These are phyloP conservation scores for Parnassius orleans DNA, from an alignment of 2,888 invertebrate species.

Conservation along the genomic window DNA sequence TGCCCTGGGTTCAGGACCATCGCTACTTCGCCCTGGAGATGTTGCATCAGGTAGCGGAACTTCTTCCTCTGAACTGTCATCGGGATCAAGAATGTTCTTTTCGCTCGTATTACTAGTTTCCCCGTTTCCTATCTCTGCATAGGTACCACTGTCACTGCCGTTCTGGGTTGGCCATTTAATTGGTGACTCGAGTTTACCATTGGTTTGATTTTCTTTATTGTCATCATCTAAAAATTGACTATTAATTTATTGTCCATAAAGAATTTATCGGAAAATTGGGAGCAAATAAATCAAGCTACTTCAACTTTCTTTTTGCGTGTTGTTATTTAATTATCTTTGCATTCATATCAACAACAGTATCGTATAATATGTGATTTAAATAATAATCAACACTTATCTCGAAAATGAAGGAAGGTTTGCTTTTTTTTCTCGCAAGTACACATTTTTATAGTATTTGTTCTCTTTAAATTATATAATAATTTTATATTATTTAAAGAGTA, in stretches of 20 bases:
- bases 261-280: too few relatives aligned
- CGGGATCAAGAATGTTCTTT: slow-evolving; percentile 71
- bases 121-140: slow-evolving; percentile 75
- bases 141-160: slow-evolving; percentile 76
- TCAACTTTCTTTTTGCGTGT: too few relatives aligned
- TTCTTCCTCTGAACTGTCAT: slow-evolving; percentile 76
- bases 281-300: too few relatives aligned
- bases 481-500: too few relatives aligned
- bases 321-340: too few relatives aligned
- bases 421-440: too few relatives aligned
- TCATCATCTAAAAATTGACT: slow-evolving; percentile 56
- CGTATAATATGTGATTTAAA: too few relatives aligned
- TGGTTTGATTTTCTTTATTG: slow-evolving; percentile 76
- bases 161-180: slow-evolving; percentile 74
- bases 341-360: too few relatives aligned
- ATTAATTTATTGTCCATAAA: not conserved
- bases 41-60: slow-evolving; percentile 71
- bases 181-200: slow-evolving; percentile 73
- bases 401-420: too few relatives aligned
- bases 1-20: slow-evolving; percentile 73
- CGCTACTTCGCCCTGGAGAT: slow-evolving; percentile 73
- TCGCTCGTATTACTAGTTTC: slow-evolving; percentile 69
- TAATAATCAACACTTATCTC: too few relatives aligned
- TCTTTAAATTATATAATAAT: too few relatives aligned
- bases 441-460: too few relatives aligned